Evolutionary conservation across 2,113 vertebrate species (phyloP), one percentile per base, ranked within the genome.

Genomic region (Chiloscyllium plagiosum): DNA sequence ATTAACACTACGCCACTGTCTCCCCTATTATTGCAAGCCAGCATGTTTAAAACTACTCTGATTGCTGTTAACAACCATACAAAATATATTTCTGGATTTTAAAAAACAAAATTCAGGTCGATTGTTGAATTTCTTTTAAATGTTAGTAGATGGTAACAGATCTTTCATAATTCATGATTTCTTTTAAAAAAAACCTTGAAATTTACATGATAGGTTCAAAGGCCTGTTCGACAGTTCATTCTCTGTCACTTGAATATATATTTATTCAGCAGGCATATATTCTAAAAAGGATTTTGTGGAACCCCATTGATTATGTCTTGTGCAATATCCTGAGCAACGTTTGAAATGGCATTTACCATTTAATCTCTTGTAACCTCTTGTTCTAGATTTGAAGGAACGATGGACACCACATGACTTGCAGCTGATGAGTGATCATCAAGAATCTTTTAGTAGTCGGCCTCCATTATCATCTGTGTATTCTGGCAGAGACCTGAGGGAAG

Each of bases 361-460:
- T 2, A 42, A 47, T 3, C 37, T 83, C 80, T 89, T 29, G 24
- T 29, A 56, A 89, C 56, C 56, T 29, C 56, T 20, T 94, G 20
- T 68, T 68, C 29, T 42, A 94, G 90, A 94, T 37, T 94, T 94
- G 90, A 94, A 69, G n/a, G 90, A 94, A 68, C 26, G 90, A 20
- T 68, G 90, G 61, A 17, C 90, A 65, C 0, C 90, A 24, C 90
- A 94, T 65, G 90, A 94, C 90, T 94, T 94, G n/a, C 90, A 94
- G 90, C 56, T 68, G 90, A 69, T 37, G 33, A 68, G 20, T 94
- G 90, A 94, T 20, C 90, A 6, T 94, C 90, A 37, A 94, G 93
- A 94, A 47, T 94, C 93, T 69, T 29, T 68, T 17, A 47, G 68
- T 37, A 50, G 93, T 47, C 66, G 68, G 6, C 65, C 93, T 47